Conservation (phyloP, 2,888 invertebrate species). For the Scrobipalpa costella region DNA sequence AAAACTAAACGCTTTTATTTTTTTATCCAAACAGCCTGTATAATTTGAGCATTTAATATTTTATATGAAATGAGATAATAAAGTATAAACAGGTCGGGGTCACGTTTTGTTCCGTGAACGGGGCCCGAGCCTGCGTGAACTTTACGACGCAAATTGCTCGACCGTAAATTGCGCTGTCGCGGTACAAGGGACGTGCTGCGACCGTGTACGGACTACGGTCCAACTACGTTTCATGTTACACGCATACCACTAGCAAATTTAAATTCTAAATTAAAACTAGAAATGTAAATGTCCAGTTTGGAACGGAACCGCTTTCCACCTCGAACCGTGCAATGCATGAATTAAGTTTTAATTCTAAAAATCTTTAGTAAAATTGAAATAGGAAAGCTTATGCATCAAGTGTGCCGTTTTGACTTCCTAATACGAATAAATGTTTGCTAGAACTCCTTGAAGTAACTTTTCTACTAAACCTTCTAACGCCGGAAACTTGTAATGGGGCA, state of each 20-base stretch:
- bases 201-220: background rate
- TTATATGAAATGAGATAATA: slow-evolving; percentile 16
- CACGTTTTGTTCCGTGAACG: slow-evolving; percentile 25
- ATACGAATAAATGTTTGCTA: slow-evolving; percentile 15
- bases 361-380: background rate
- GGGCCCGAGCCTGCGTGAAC: slow-evolving; percentile 32
- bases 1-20: background rate
- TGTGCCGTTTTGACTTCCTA: background rate
- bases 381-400: background rate
- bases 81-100: slow-evolving; percentile 16
- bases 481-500: slow-evolving; percentile 31
- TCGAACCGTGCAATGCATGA: background rate
- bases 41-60: slow-evolving; percentile 8
- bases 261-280: background rate
- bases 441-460: slow-evolving; percentile 16
- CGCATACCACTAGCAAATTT: background rate
- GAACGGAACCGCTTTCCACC: background rate
- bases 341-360: background rate
- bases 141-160: slow-evolving; percentile 36
- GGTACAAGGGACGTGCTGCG: slow-evolving; percentile 3
- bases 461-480: slow-evolving; percentile 27
- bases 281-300: background rate
- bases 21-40: background rate
- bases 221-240: no score
- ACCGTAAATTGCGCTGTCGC: slow-evolving; percentile 31